These are phyloP conservation scores for Pantherophis alleghaniensis DNA, from an alignment of 2,797 vertebrate genomes.

Conservation along the genomic window DNA sequence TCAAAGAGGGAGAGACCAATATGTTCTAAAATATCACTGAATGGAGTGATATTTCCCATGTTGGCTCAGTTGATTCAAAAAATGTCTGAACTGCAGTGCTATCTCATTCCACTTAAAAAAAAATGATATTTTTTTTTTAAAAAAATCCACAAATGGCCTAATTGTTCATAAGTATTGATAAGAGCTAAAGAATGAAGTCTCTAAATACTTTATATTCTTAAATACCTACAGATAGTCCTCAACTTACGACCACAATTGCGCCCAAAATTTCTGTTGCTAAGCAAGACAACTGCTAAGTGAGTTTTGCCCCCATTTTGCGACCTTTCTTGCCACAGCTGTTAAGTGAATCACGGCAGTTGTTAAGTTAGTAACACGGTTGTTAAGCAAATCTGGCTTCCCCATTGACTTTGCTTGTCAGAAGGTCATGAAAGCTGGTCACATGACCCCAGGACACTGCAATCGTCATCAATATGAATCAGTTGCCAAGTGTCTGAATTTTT, in stretches of 20 bases:
- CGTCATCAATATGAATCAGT: not conserved
- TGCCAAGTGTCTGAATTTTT: not conserved
- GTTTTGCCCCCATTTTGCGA: not conserved
- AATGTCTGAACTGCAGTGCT: slow-evolving; percentile 30
- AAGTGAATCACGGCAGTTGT: not conserved
- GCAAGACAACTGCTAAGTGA: not conserved
- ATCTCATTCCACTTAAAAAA: slow-evolving; percentile 44
- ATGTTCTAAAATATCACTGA: slow-evolving; percentile 52
- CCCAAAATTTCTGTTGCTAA: not conserved
- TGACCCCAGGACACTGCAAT: not conserved
- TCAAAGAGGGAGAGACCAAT: slow-evolving; percentile 71
- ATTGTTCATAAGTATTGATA: not conserved
- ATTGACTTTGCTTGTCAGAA: not conserved
- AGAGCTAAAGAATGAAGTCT: slow-evolving; percentile 25
- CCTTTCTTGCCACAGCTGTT: not conserved
- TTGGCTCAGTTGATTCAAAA: slow-evolving; percentile 5
- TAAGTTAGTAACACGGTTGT: not conserved
- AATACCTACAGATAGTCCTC: not conserved
- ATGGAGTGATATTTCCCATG: slow-evolving; percentile 13
- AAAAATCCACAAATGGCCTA: not conserved
- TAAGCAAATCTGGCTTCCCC: not conserved
- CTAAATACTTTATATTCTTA: not conserved
- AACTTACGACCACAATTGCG: not conserved
- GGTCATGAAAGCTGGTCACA: not conserved
- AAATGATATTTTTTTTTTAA: not conserved